Conservation (phyloP, 2,797 vertebrate species). For the Hoplostethus atlanticus region DNA sequence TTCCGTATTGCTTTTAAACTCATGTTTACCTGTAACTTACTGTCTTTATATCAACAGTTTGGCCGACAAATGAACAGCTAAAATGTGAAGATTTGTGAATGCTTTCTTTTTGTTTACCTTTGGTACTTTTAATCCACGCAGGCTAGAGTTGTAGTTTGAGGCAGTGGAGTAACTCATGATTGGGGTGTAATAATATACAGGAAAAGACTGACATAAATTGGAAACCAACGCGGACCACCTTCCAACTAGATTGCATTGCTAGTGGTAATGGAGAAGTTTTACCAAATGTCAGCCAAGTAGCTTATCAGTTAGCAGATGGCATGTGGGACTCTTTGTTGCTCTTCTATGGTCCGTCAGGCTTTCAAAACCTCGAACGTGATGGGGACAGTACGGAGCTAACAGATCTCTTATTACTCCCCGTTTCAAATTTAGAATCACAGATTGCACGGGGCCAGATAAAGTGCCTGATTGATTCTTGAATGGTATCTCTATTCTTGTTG, state of each 20-base stretch:
- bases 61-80: not conserved
- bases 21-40: too few relatives aligned
- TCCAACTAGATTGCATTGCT: constrained; percentile 31
- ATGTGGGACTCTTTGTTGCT: constrained; percentile 30
- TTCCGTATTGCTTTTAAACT: too few relatives aligned
- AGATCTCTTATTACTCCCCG: constrained; percentile 50
- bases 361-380: constrained; percentile 38
- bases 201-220: constrained; percentile 12
- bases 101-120: too few relatives aligned
- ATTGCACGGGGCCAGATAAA: constrained; percentile 17
- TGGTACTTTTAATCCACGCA: not conserved
- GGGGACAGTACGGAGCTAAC: constrained; percentile 53
- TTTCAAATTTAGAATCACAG: constrained; percentile 41
- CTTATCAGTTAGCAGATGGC: constrained; percentile 43
- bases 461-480: constrained; percentile 4
- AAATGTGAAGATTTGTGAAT: too few relatives aligned
- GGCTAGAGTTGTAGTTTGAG: constrained; percentile 1
- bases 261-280: constrained; percentile 49
- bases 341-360: constrained; percentile 17
- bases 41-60: too few relatives aligned
- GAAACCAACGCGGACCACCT: constrained; percentile 15
- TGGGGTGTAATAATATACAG: not conserved
- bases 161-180: constrained; percentile 5
- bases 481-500: not conserved
- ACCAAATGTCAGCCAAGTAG: constrained; percentile 57